Evolutionary conservation across 2,888 invertebrate species (phyloP), one percentile per base, ranked within the genome.

Genomic region (Brachynemurus nebulosus): DNA sequence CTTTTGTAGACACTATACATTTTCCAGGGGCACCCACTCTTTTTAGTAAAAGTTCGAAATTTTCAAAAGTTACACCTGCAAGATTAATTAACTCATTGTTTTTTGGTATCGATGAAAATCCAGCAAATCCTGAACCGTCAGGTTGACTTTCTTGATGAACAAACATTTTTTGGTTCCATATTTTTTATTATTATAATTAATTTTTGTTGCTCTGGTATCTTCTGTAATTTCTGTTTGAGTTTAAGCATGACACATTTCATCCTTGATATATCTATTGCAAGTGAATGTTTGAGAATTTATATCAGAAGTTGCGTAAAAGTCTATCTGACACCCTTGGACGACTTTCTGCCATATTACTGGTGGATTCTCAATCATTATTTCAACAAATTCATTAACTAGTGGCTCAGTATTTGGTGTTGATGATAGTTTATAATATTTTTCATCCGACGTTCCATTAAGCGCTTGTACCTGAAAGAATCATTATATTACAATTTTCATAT

Each of bases 21-120:
- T 12, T 17, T 18, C 9, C 19, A 27, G 35, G 42, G 6, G 25
- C 2, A 45, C 30, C 4, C 40, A 48, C 14, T 42, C 51, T 45
- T 41, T 21, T 48, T 36, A 51, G 40, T 42, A 51, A 46, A 44
- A 51, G 46, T 21, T 41, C 27, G 45, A 53, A 51, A 45, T 47
- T 46, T 17, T 40, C 11, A 20, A 50, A 40, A 18, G 42, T 46
- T 12, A 52, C 45, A n/a, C 52, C 50, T 25, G 48, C 48, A 19
- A 53, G 48, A 45, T 46, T 47, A 8, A 42, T 45, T 8, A 50
- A 17, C 35, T 47, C 27, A 38, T 51, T 21, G 37, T 50, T 38
- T 8, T 50, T 48, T 49, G 14, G 40, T 11, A 53, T 41, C 9
- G 50, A 51, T 45, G 30, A 3, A 39, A 46, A 47, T 14, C 51